Evolutionary conservation across 2,113 vertebrate genomes (phyloP).

Genomic region (Thinocorus orbignyianus): DNA sequence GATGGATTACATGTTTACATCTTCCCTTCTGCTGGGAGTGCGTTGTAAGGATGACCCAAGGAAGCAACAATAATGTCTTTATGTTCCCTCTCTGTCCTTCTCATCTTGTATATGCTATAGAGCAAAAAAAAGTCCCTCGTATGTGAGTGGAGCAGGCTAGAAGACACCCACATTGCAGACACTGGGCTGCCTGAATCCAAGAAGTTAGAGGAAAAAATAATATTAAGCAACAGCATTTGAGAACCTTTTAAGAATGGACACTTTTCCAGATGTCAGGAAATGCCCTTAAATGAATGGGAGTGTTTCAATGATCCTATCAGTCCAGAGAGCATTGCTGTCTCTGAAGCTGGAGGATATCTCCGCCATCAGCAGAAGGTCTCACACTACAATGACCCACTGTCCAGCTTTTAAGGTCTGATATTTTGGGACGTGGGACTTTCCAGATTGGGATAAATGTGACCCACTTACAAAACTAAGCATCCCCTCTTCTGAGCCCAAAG

Average conservation of each 20-base stretch:
- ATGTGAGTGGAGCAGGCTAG: background rate
- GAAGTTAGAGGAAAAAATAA: background rate
- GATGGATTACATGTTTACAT: constrained; percentile 58
- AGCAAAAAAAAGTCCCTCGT: background rate
- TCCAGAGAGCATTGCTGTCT: background rate
- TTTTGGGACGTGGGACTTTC: background rate
- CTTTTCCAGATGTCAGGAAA: constrained; percentile 12
- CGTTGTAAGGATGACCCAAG: background rate
- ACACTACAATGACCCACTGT: background rate
- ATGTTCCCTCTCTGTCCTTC: background rate
- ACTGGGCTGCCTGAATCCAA: background rate
- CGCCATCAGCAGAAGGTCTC: background rate
- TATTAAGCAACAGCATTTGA: background rate
- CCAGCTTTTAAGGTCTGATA: background rate
- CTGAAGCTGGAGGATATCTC: background rate
- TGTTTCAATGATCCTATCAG: background rate
- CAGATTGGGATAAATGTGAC: background rate
- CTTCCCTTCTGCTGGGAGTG: background rate
- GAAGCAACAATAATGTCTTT: background rate
- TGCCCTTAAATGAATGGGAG: background rate
- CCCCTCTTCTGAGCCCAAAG: background rate
- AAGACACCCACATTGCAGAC: background rate
- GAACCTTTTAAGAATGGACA: background rate
- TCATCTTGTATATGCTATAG: background rate
- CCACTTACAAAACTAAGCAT: background rate